These are phyloP conservation scores for Polyploca ridens DNA, from an alignment of 2,888 invertebrate genomes.

Conservation along the genomic window DNA sequence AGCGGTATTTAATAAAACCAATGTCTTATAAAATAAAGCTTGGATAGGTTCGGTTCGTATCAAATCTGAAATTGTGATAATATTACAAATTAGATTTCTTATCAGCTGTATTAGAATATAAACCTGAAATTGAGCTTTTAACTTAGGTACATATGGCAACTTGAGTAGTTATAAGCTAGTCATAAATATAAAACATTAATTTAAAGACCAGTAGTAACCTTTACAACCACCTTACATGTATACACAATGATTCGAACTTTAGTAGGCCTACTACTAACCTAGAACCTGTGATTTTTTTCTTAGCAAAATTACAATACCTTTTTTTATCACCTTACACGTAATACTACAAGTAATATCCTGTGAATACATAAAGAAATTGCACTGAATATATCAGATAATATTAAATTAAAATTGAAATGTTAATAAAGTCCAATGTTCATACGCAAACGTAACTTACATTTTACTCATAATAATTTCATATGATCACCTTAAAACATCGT, in stretches of 20 bases:
- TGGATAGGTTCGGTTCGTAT: slow-evolving; percentile 21
- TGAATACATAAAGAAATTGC: no score
- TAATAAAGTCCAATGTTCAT: neutral
- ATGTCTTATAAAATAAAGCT: slow-evolving; percentile 16
- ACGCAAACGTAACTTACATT: neutral
- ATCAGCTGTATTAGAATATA: neutral
- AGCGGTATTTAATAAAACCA: slow-evolving; percentile 26
- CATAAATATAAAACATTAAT: no score
- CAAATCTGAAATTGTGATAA: slow-evolving; percentile 10
- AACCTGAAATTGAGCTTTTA: neutral
- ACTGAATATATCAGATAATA: neutral
- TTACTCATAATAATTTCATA: neutral
- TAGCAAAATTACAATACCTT: no score
- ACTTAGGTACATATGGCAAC: no score
- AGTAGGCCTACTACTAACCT: no score
- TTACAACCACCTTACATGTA: no score
- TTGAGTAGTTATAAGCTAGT: no score
- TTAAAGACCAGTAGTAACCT: no score
- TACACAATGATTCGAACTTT: no score
- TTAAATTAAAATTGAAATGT: neutral
- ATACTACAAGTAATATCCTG: no score
- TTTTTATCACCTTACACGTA: no score
- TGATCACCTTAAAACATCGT: slow-evolving; percentile 1
- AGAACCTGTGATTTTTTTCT: no score
- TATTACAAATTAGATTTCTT: neutral